Evolutionary conservation across 2,888 invertebrate genomes (phyloP).

Genomic region (Syritta pipiens): DNA sequence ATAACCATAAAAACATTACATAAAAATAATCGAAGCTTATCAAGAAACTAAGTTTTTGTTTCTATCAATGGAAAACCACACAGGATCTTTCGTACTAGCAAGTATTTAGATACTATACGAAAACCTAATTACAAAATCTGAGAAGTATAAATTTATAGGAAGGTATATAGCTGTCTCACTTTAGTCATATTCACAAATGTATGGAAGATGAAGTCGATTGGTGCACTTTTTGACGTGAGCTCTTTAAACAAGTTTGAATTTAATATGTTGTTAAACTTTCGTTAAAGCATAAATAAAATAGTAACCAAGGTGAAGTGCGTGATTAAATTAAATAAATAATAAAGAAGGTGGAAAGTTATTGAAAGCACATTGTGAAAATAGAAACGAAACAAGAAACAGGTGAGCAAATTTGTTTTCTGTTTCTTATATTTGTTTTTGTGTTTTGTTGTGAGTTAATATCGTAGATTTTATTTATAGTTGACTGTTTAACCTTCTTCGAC

Average conservation of each 20-base stretch:
- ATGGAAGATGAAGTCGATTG: slow-evolving; percentile 2
- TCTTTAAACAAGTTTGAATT: slow-evolving; percentile 42
- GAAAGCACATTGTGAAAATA: slow-evolving; percentile 5
- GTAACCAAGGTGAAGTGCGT: slow-evolving; percentile 5
- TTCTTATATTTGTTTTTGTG: neutral
- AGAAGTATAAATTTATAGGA: neutral
- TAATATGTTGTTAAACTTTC: slow-evolving; percentile 35
- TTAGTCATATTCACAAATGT: slow-evolving; percentile 32
- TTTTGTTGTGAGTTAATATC: slow-evolving; percentile 1
- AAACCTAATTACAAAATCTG: neutral
- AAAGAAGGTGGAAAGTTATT: neutral
- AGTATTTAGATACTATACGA: neutral
- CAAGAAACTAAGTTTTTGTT: no score
- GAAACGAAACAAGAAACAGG: slow-evolving; percentile 36
- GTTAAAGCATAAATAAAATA: slow-evolving; percentile 16
- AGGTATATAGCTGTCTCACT: neutral
- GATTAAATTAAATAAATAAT: neutral
- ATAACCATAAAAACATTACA: no score
- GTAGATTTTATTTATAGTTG: slow-evolving; percentile 30
- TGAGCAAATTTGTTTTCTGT: slow-evolving; percentile 24
- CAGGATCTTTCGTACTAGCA: no score
- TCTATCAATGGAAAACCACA: no score
- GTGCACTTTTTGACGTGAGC: slow-evolving; percentile 48
- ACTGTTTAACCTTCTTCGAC: slow-evolving; percentile 51
- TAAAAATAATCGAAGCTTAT: no score